A percentile compares a stretch with the other conserved stretches of the same genome.
phyloP scores from a whole-genome alignment of 2,888 invertebrate genomes.

The Cryptophagus acutangulus region DNA sequence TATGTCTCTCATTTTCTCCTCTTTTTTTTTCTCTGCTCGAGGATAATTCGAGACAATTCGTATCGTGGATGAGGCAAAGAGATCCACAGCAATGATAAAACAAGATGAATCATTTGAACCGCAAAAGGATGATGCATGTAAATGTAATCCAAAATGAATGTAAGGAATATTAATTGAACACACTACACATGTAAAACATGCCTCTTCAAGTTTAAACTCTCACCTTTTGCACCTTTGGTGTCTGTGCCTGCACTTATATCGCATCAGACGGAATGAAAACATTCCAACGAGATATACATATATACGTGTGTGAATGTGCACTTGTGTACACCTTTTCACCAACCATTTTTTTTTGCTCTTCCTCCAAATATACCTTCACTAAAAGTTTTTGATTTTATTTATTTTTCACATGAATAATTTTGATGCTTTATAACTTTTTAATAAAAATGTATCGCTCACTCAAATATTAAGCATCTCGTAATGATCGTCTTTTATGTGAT shows the following conservation, averaged over 20 bases:
- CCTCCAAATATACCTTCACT: slow-evolving; percentile 1
- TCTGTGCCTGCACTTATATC: slow-evolving; percentile 16
- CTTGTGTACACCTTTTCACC: slow-evolving; percentile 19
- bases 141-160: slow-evolving; percentile 16
- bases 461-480: neutral
- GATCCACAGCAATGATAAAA: slow-evolving; percentile 12
- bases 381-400: neutral
- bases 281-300: slow-evolving; percentile 11
- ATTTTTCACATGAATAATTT: neutral
- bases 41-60: slow-evolving; percentile 21
- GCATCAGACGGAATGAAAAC: slow-evolving; percentile 18
- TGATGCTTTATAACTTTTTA: neutral
- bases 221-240: slow-evolving; percentile 14
- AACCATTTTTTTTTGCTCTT: no score
- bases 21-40: slow-evolving; percentile 14
- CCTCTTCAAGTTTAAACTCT: slow-evolving; percentile 15
- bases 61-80: slow-evolving; percentile 17
- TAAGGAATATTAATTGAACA: slow-evolving; percentile 23
- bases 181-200: slow-evolving; percentile 8
- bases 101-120: slow-evolving; percentile 15
- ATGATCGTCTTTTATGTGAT: neutral
- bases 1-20: slow-evolving; percentile 20
- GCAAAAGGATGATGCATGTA: slow-evolving; percentile 9
- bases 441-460: neutral
- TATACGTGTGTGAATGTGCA: slow-evolving; percentile 13